These are phyloP conservation scores for Pharmacophagus antenor DNA, from an alignment of 2,888 invertebrate genomes.

Conservation along the genomic window DNA sequence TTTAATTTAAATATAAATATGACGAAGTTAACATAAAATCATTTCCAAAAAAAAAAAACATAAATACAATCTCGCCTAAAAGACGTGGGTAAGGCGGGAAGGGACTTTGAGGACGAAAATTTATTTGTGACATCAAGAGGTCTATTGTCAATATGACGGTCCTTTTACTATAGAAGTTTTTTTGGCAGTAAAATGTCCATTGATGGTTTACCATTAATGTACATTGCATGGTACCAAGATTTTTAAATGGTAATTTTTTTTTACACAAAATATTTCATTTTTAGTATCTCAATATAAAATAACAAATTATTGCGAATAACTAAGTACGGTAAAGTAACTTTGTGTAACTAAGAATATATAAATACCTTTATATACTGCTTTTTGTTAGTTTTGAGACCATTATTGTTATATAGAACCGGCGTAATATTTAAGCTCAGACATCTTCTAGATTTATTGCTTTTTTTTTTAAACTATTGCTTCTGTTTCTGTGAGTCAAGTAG, in stretches of 20 bases:
- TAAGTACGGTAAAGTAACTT: no score
- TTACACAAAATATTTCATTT: not conserved
- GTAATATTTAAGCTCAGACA: no score
- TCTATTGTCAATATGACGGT: not conserved
- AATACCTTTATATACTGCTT: no score
- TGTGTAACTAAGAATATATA: no score
- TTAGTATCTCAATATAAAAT: no score
- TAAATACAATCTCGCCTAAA: not conserved
- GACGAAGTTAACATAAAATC: not conserved
- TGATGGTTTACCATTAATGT: no score
- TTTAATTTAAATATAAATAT: not conserved
- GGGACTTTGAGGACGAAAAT: not conserved
- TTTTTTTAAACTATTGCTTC: no score
- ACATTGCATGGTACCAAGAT: not conserved
- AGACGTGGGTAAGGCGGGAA: not conserved
- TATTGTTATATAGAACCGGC: no score
- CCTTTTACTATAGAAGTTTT: conserved; percentile 8
- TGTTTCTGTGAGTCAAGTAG: no score
- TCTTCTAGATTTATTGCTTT: no score
- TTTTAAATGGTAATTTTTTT: not conserved
- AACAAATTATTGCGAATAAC: no score
- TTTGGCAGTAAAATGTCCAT: not conserved
- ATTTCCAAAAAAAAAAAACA: not conserved
- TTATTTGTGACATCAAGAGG: conserved; percentile 7
- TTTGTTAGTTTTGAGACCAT: no score